These are phyloP conservation scores for Ypsolopha scabrella DNA, from an alignment of 2,888 invertebrate genomes.

Conservation along the genomic window DNA sequence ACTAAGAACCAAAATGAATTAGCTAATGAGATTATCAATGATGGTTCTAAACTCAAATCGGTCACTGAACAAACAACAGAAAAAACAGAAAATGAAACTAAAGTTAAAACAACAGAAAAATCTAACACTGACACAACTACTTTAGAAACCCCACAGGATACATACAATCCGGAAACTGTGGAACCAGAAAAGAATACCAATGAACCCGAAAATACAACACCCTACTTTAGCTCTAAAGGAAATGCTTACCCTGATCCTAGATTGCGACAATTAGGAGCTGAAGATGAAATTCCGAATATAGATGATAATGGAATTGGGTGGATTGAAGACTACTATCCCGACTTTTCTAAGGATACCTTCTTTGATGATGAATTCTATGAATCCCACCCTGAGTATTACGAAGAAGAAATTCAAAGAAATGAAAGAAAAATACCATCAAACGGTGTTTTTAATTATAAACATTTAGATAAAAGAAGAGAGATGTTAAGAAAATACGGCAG, in stretches of 20 bases:
- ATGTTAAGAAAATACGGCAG: too few relatives aligned
- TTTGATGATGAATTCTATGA: conserved; percentile 12
- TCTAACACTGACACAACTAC: conserved; percentile 13
- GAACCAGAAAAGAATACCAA: conserved; percentile 6
- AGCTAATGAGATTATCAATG: too few relatives aligned
- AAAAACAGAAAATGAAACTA: neutral
- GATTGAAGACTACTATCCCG: conserved; percentile 46
- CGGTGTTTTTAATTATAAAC: too few relatives aligned
- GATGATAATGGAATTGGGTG: conserved; percentile 19
- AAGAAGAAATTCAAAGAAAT: neutral
- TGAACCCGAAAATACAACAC: conserved; percentile 11
- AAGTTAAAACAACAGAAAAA: conserved; percentile 6
- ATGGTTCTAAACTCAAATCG: too few relatives aligned
- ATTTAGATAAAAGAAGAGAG: too few relatives aligned
- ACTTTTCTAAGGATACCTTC: conserved; percentile 33
- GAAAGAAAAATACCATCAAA: conserved; percentile 4
- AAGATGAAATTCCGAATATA: conserved; percentile 21
- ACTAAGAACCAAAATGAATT: too few relatives aligned
- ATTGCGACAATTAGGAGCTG: conserved; percentile 18
- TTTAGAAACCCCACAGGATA: conserved; percentile 3
- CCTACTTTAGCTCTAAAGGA: conserved; percentile 9
- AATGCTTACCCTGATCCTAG: conserved; percentile 6
- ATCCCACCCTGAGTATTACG: neutral
- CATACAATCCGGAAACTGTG: conserved; percentile 2
- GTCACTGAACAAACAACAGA: too few relatives aligned